A percentile compares a stretch with the other conserved stretches of the same genome.
These are phyloP conservation scores for Plecturocebus donacophilus DNA, from an alignment of 2,113 vertebrate species.

Conservation along the genomic window DNA sequence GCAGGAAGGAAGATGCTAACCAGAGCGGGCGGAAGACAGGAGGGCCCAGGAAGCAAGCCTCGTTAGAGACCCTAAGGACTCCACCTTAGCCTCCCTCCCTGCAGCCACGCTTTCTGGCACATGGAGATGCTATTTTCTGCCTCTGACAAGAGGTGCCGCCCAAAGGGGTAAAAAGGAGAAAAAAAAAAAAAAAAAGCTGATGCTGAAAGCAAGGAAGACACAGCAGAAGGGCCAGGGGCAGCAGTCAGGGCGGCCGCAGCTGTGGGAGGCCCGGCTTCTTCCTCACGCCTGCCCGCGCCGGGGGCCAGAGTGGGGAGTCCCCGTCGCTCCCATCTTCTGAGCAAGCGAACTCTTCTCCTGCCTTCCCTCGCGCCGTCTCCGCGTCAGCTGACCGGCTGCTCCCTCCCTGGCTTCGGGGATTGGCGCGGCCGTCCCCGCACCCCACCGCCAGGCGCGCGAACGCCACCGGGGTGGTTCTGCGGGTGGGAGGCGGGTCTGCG, in stretches of 20 bases:
- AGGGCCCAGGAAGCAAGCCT: conserved; percentile 53
- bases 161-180: accelerated
- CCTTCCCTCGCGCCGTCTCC: background rate
- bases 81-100: background rate
- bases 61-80: conserved; percentile 1
- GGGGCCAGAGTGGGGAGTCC: conserved; percentile 39
- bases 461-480: background rate
- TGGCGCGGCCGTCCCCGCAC: background rate
- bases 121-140: conserved; percentile 37
- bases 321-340: conserved; percentile 61
- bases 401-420: background rate
- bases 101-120: background rate
- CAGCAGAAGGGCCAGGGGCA: conserved; percentile 1
- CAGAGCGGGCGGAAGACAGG: background rate
- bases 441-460: background rate
- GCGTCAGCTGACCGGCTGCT: conserved; percentile 65
- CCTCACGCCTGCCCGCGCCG: background rate
- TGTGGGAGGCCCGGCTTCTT: conserved; percentile 48
- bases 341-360: conserved; percentile 75
- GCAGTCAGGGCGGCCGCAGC: background rate
- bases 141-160: conserved; percentile 32
- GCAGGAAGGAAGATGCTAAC: conserved; percentile 23
- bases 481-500: background rate
- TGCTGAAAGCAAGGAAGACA: conserved; percentile 56
- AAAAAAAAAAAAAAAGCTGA: background rate